Evolutionary conservation across 37 sponge, comb jelly and placozoan genomes (phyloP), one percentile per base, ranked within the genome.

Genomic region (Axinella damicornis): DNA sequence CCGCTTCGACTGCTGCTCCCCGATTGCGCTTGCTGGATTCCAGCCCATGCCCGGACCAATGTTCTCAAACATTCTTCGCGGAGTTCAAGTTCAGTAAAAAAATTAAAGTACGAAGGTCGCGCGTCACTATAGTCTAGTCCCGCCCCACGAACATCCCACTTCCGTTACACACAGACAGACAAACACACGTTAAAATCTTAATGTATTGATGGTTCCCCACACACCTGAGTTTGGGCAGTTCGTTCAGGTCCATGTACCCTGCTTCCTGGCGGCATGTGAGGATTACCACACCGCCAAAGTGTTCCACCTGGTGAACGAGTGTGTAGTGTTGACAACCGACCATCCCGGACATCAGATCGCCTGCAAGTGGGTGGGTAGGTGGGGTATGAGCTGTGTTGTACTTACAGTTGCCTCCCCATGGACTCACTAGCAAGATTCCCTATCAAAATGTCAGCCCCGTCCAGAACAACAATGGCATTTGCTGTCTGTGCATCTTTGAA

Each of bases 401-500:
- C n/a, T n/a, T n/a, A n/a, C n/a, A n/a, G n/a, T n/a, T n/a, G n/a
- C n/a, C n/a, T n/a, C n/a, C n/a, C n/a, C n/a, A n/a, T n/a, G n/a
- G n/a, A 30, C 90, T 84, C 59, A 80, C 90, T 41, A 56, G 74
- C 30, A 18, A 63, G 60, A 37, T 65, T 84, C 35, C 65, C 76
- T 25, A 90, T 81, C 28, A 90, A 39, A 16, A 84, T 57, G 2
- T 90, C 90, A 1, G 85, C 85, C 1, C 80, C 85, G 59, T 90
- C 90, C 54, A 90, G 75, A 1, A 90, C 75, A 24, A 90, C 73
- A 32, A 90, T 73, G 25, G 90, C 90, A 74, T 90, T 90, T 30
- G 90, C 85, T 31, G 34, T 84, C 67, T 83, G 60, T 25, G 90
- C 90, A 71, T 90, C 90, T 37, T 62, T 61, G 73, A 90, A 90